Evolutionary conservation across 2,888 invertebrate genomes (phyloP), one percentile per base, ranked within the genome.

Genomic region (Ophonus ardosiacus): DNA sequence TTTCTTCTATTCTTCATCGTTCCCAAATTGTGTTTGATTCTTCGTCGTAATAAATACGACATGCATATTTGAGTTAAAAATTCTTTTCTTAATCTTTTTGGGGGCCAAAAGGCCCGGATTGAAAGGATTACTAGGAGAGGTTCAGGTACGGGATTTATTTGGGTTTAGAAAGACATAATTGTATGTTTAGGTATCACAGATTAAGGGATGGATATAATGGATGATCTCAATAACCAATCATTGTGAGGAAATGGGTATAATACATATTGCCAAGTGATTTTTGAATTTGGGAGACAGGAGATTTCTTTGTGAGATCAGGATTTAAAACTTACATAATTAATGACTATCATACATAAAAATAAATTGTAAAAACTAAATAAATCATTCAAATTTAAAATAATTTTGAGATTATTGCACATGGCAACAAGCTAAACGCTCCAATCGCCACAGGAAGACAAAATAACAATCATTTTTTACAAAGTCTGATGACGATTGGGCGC

Each of bases 171-270:
- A 84, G 78, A 84, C 78, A 82, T 51, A 84, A 24, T 84, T 84
- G 78, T 84, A 78, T 43, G 61, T 79, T 31, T 85, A 88, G 88
- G 88, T 88, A 88, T 88, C 88, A 88, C 88, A 88, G 88, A 86
- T 88, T 87, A 43, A 86, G 87, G 88, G 88, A 88, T 88, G 88
- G 88, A 87, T 86, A 87, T 86, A 87, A 86, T 87, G 85, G 85
- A 84, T 84, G 84, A 84, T 78, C 84, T 84, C 84, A 38, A 61
- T 40, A 78, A 43, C 17, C 43, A 78, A 57, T 78, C 18, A 21
- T 76, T 76, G 40, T 18, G 76, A 51, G 68, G 21, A 74, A 74
- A 76, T 43, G 78, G 61, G 18, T 40, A 51, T 10, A 80, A 38
- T 21, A 56, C 31, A 65, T 83, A 83, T 83, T 83, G 83, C 83